Percentiles rank a stretch among this genome's conserved stretches.
Evolutionary conservation across 2,113 vertebrate genomes (phyloP).

Genomic region (Thunnus maccoyii): DNA sequence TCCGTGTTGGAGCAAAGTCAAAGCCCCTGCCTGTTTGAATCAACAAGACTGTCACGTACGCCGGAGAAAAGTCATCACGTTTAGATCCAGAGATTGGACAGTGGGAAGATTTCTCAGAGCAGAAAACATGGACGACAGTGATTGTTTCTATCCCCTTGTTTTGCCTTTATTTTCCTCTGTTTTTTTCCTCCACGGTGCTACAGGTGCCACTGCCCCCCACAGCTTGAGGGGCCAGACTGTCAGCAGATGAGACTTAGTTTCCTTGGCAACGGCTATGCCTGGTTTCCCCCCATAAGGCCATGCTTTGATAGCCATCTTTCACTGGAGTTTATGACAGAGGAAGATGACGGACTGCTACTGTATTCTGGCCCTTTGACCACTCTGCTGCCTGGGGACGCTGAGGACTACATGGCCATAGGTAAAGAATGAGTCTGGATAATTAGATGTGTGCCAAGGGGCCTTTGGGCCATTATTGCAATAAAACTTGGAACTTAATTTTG

Average conservation of each 20-base stretch:
- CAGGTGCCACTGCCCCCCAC: constrained; percentile 90
- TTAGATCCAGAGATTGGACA: constrained; percentile 34
- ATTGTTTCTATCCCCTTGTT: constrained; percentile 57
- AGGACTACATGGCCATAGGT: constrained; percentile 94
- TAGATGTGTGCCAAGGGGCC: constrained; percentile 26
- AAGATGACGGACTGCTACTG: constrained; percentile 89
- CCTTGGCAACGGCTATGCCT: constrained; percentile 92
- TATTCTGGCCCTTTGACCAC: constrained; percentile 89
- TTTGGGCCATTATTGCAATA: constrained; percentile 6
- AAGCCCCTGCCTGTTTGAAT: constrained; percentile 29
- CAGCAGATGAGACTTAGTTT: constrained; percentile 92
- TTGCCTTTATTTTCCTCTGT: constrained; percentile 41
- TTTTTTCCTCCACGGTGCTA: constrained; percentile 27
- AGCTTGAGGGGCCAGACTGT: constrained; percentile 90
- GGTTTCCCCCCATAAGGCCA: constrained; percentile 91
- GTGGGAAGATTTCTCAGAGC: constrained; percentile 40
- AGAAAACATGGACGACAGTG: constrained; percentile 52
- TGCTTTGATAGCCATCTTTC: constrained; percentile 92
- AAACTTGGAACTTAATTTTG: constrained; percentile 56
- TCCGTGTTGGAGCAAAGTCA: constrained; percentile 31
- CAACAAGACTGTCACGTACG: constrained; percentile 40
- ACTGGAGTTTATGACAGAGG: constrained; percentile 91
- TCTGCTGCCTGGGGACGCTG: constrained; percentile 83
- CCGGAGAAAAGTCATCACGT: constrained; percentile 1
- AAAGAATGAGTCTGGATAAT: constrained; percentile 63